Conservation (phyloP, 1,140 invertebrate species). For the Macrobrachium rosenbergii region DNA sequence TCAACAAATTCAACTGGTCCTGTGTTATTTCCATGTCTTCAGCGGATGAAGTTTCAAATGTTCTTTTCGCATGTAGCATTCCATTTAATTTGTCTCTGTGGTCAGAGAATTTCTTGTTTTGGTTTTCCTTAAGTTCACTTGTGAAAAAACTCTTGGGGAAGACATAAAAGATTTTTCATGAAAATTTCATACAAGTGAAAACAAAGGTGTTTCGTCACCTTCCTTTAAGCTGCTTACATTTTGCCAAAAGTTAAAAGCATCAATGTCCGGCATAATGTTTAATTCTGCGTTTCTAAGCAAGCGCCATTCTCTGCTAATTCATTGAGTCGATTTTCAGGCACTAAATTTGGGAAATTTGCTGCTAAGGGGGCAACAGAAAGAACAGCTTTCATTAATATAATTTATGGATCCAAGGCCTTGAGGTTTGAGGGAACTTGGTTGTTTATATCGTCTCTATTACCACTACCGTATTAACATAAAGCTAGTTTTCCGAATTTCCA, state of each 20-base stretch:
- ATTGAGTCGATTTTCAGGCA: no score
- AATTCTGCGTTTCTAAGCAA: no score
- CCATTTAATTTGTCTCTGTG: neutral
- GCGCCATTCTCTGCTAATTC: no score
- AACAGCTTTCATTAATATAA: no score
- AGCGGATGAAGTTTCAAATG: neutral
- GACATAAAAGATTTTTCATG: slow-evolving; percentile 5
- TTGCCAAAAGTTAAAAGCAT: slow-evolving; percentile 6
- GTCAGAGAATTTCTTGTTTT: slow-evolving; percentile 1
- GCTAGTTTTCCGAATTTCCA: no score
- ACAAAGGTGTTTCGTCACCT: slow-evolving; percentile 21
- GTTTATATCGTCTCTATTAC: no score
- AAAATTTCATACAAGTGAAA: slow-evolving; percentile 24
- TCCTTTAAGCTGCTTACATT: neutral
- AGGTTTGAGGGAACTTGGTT: neutral
- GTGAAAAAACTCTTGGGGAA: slow-evolving; percentile 13
- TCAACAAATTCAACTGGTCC: no score
- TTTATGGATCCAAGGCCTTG: neutral
- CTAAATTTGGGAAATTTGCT: no score
- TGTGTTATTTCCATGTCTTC: neutral
- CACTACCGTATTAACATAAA: no score
- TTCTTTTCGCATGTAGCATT: slow-evolving; percentile 11
- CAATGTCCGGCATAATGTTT: neutral
- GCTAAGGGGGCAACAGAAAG: no score
- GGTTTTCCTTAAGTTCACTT: slow-evolving; percentile 19